Evolutionary conservation across 2,113 vertebrate species (phyloP).

Genomic region (Brachirus orientalis): DNA sequence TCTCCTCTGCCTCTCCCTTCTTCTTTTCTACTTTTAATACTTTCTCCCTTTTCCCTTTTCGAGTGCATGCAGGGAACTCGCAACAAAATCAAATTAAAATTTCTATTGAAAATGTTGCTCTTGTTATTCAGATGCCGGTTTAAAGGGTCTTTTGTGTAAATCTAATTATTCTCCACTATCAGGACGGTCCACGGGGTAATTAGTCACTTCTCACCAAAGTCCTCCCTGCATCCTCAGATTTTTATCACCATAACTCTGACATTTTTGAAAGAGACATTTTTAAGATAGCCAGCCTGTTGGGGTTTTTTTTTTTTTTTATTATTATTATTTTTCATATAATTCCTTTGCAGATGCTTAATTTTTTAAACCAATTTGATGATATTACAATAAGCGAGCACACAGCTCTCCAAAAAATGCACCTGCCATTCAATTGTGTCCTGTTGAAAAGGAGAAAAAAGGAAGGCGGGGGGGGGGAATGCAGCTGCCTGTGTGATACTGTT

Average conservation of each 20-base stretch:
- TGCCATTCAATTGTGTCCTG: slow-evolving; percentile 35
- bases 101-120: slow-evolving; percentile 78
- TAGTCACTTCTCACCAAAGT: slow-evolving; percentile 80
- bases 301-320: slow-evolving; percentile 2
- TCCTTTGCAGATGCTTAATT: slow-evolving; percentile 10
- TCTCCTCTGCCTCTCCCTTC: slow-evolving; percentile 20
- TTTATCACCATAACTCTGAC: slow-evolving; percentile 71
- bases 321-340: not conserved
- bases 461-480: too few relatives aligned
- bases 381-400: slow-evolving; percentile 20
- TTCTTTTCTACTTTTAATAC: slow-evolving; percentile 52
- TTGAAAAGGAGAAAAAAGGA: not conserved
- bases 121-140: slow-evolving; percentile 79
- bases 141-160: slow-evolving; percentile 73
- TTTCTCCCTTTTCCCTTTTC: slow-evolving; percentile 57
- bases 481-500: slow-evolving; percentile 21
- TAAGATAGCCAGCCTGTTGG: slow-evolving; percentile 28
- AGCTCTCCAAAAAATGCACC: slow-evolving; percentile 28
- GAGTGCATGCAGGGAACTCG: slow-evolving; percentile 55
- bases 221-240: slow-evolving; percentile 73
- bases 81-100: slow-evolving; percentile 79
- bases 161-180: slow-evolving; percentile 83
- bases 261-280: slow-evolving; percentile 75
- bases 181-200: slow-evolving; percentile 81
- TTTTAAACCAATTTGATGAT: slow-evolving; percentile 27